Percentiles rank a stretch among this genome's conserved stretches.
Conservation (phyloP, 53 echinoderm and acorn worm genomes). For the Holothuria leucospilota region DNA sequence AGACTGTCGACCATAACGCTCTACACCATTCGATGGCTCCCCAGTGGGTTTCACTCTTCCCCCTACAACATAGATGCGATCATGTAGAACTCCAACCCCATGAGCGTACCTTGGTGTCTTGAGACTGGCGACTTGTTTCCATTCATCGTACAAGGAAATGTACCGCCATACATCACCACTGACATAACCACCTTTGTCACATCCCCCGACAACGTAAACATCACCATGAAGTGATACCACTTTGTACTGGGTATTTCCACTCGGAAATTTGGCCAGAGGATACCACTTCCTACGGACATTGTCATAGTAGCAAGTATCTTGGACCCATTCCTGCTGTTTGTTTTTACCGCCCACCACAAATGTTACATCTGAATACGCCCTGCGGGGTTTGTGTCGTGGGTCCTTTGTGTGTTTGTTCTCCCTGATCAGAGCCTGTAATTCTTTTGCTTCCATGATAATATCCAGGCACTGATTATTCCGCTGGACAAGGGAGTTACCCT, state of each 20-base stretch:
- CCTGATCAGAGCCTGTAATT: constrained; percentile 81
- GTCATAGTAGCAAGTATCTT: constrained; percentile 93
- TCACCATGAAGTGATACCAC: constrained; percentile 84
- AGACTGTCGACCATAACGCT: constrained; percentile 81
- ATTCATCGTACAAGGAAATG: constrained; percentile 89
- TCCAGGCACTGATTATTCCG: constrained; percentile 80
- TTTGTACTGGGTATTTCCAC: constrained; percentile 81
- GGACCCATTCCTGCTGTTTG: constrained; percentile 91
- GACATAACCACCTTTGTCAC: constrained; percentile 61
- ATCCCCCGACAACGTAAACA: constrained; percentile 91
- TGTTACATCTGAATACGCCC: constrained; percentile 88
- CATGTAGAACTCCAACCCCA: constrained; percentile 88
- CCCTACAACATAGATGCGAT: constrained; percentile 91
- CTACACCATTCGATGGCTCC: constrained; percentile 84
- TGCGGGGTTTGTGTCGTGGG: constrained; percentile 79
- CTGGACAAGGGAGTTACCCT: constrained; percentile 68
- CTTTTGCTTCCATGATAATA: constrained; percentile 83
- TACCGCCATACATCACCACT: constrained; percentile 89
- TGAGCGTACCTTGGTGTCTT: constrained; percentile 75
- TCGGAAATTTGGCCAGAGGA: constrained; percentile 78
- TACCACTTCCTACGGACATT: constrained; percentile 89
- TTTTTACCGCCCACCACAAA: constrained; percentile 89
- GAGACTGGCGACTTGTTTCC: constrained; percentile 73
- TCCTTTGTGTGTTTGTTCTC: constrained; percentile 81
- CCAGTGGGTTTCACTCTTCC: constrained; percentile 74